Evolutionary conservation across 37 sponge, comb jelly and placozoan species (phyloP).

Genomic region (Theonella swinhoei): DNA sequence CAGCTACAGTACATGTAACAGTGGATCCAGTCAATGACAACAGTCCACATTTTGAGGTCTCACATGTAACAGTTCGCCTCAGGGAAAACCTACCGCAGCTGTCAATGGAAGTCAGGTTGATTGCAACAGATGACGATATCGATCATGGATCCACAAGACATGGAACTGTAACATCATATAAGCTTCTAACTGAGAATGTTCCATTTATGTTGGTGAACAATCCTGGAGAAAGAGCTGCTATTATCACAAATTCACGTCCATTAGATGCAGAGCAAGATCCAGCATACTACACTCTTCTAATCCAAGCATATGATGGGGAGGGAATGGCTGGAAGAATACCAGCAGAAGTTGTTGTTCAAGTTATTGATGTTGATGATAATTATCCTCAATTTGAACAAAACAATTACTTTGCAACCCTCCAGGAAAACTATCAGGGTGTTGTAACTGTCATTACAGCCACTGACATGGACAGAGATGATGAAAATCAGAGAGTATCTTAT

Average conservation of each 20-base stretch:
- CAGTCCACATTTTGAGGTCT: slow-evolving; percentile 28
- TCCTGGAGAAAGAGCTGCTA: not conserved
- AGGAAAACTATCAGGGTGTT: slow-evolving; percentile 44
- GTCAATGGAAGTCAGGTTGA: slow-evolving; percentile 3
- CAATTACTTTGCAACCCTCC: not conserved
- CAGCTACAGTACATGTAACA: slow-evolving; percentile 28
- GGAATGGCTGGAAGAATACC: slow-evolving; percentile 14
- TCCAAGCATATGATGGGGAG: slow-evolving; percentile 35
- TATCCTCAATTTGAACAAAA: slow-evolving; percentile 7
- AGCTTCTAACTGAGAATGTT: slow-evolving; percentile 27
- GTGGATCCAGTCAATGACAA: slow-evolving; percentile 61
- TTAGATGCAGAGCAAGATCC: slow-evolving; percentile 64
- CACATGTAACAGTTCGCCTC: slow-evolving; percentile 2
- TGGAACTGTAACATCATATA: slow-evolving; percentile 13
- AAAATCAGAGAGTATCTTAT: slow-evolving; percentile 7
- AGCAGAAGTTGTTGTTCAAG: slow-evolving; percentile 13
- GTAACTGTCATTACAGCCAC: slow-evolving; percentile 8
- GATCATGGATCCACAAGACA: slow-evolving; percentile 23
- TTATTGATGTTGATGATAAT: slow-evolving; percentile 54
- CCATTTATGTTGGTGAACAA: slow-evolving; percentile 39
- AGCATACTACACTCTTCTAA: slow-evolving; percentile 9
- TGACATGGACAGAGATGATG: slow-evolving; percentile 47
- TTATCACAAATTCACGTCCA: slow-evolving; percentile 44
- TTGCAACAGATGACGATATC: slow-evolving; percentile 33
- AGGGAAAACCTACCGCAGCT: slow-evolving; percentile 35